Percentiles rank a stretch among this genome's conserved stretches.
Conservation (phyloP, 2,888 invertebrate genomes). For the Pharmacophagus antenor region DNA sequence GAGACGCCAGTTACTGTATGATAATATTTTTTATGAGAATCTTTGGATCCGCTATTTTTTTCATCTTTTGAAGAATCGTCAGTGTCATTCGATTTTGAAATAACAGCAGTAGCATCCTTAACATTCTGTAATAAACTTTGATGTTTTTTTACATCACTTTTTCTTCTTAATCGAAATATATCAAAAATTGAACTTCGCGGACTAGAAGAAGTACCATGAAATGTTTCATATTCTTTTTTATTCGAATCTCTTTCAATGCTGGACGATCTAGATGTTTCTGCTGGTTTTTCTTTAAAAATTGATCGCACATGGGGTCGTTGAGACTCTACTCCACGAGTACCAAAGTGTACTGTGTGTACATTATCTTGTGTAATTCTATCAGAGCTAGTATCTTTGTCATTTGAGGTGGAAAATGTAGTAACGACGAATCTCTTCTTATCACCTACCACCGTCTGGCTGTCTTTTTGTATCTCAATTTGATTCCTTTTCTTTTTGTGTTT, state of each 20-base stretch:
- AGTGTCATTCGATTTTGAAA: slow-evolving; percentile 57
- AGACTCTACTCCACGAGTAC: slow-evolving; percentile 72
- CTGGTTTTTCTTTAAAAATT: slow-evolving; percentile 67
- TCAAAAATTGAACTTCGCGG: slow-evolving; percentile 76
- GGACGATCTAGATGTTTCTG: slow-evolving; percentile 61
- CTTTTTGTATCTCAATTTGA: slow-evolving; percentile 51
- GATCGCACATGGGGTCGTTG: slow-evolving; percentile 71
- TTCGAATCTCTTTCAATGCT: slow-evolving; percentile 66
- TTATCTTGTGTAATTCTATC: slow-evolving; percentile 60
- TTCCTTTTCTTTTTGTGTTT: slow-evolving; percentile 71
- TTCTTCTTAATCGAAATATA: slow-evolving; percentile 73
- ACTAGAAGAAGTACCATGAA: slow-evolving; percentile 75
- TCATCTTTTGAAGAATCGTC: slow-evolving; percentile 62
- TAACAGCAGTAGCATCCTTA: slow-evolving; percentile 46
- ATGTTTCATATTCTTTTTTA: slow-evolving; percentile 73
- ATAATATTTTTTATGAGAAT: slow-evolving; percentile 74
- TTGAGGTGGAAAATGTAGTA: slow-evolving; percentile 62
- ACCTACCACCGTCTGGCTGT: slow-evolving; percentile 69
- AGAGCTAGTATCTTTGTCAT: slow-evolving; percentile 58
- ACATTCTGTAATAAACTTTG: slow-evolving; percentile 55
- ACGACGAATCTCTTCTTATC: slow-evolving; percentile 71
- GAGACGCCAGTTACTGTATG: slow-evolving; percentile 77
- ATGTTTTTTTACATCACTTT: slow-evolving; percentile 73
- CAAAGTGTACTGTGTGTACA: slow-evolving; percentile 75
- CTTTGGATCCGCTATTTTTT: slow-evolving; percentile 56